Conservation (phyloP, 2,797 vertebrate species). For the Enteromius fasciolatus region DNA sequence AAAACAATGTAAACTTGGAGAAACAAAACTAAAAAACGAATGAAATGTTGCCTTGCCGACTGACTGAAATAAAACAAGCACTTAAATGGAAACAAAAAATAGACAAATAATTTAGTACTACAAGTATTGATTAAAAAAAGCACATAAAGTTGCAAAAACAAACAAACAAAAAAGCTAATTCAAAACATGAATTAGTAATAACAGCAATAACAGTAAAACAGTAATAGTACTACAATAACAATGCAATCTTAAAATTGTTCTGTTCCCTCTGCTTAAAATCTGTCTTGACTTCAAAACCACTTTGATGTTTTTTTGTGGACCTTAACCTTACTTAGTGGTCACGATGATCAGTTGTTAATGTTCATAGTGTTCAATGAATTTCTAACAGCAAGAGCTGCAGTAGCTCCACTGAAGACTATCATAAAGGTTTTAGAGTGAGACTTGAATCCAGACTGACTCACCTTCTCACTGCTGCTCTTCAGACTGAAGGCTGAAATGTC, state of each 20-base stretch:
- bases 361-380: background rate
- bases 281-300: background rate
- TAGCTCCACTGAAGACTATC: background rate
- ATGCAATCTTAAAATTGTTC: background rate
- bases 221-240: background rate
- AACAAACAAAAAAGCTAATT: no score
- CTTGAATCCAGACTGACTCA: slow-evolving; percentile 48
- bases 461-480: slow-evolving; percentile 72
- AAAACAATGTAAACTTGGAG: no score
- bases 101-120: no score
- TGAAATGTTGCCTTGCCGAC: no score
- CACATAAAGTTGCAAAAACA: no score
- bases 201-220: no score
- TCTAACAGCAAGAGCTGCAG: background rate
- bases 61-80: no score
- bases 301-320: background rate
- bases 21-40: no score
- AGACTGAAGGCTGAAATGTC: slow-evolving; percentile 61
- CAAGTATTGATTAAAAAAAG: no score
- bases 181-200: no score
- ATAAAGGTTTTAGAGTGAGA: background rate
- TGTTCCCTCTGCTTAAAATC: background rate
- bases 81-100: no score
- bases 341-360: background rate
- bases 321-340: background rate